phyloP scores from a whole-genome alignment of 2,797 vertebrate genomes.

The Menidia menidia region DNA sequence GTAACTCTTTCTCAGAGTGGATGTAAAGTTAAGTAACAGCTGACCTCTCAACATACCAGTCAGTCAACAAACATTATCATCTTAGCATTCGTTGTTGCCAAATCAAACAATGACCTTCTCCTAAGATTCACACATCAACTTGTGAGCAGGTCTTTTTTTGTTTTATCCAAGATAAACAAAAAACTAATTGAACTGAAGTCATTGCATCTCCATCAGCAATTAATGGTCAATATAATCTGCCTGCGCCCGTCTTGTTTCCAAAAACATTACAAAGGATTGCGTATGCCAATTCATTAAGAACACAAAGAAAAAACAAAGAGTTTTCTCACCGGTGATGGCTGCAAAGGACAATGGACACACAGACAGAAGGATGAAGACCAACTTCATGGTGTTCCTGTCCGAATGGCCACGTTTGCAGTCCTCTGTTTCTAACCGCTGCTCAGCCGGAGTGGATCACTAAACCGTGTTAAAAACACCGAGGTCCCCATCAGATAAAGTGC shows the following conservation, averaged over 20 bases:
- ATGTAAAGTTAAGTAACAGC: neutral
- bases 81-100: neutral
- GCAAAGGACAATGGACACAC: slow-evolving; percentile 43
- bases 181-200: neutral
- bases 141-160: neutral
- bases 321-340: slow-evolving; percentile 67
- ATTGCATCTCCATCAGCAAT: slow-evolving; percentile 5
- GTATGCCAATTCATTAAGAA: neutral
- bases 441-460: neutral
- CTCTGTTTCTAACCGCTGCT: slow-evolving; percentile 5
- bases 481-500: slow-evolving; percentile 19
- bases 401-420: slow-evolving; percentile 19
- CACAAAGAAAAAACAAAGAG: neutral
- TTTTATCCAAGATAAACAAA: slow-evolving; percentile 5
- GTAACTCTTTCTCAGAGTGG: neutral
- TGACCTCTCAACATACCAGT: neutral
- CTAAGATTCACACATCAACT: no score
- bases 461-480: neutral
- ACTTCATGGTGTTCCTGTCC: slow-evolving; percentile 67
- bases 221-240: slow-evolving; percentile 4
- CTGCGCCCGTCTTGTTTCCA: neutral
- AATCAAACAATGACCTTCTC: no score
- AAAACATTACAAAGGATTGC: neutral
- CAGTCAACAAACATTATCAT: neutral
- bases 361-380: slow-evolving; percentile 49